Conservation (phyloP, 2,888 invertebrate genomes). For the Fragum sueziense region DNA sequence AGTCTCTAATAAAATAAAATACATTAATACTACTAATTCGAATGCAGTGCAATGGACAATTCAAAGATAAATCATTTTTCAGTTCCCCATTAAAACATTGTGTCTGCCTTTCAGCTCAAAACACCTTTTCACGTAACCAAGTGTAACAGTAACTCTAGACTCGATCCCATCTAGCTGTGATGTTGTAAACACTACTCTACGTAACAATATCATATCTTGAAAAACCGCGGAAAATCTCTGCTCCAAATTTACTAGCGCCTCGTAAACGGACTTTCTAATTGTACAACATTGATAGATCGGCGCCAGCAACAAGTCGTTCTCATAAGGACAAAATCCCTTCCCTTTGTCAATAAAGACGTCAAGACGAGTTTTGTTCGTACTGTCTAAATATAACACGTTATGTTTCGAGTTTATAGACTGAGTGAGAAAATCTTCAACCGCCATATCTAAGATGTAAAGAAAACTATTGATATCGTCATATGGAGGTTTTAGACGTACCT, state of each 20-base stretch:
- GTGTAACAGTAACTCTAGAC: neutral
- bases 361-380: neutral
- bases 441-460: slow-evolving; percentile 7
- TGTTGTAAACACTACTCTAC: neutral
- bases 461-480: neutral
- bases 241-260: neutral
- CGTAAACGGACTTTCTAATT: neutral
- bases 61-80: no score
- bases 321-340: slow-evolving; percentile 14
- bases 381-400: slow-evolving; percentile 2
- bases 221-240: neutral
- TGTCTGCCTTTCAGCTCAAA: slow-evolving; percentile 6
- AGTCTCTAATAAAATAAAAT: no score
- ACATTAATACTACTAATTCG: no score
- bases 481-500: neutral
- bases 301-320: neutral
- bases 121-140: neutral
- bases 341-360: slow-evolving; percentile 4
- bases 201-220: neutral
- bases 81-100: neutral
- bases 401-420: slow-evolving; percentile 7
- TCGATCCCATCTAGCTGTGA: neutral
- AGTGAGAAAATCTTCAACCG: slow-evolving; percentile 4
- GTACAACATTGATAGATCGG: slow-evolving; percentile 10
- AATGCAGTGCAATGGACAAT: no score